These are phyloP conservation scores for Crotalus tigris DNA, from an alignment of 2,113 vertebrate species.

Conservation along the genomic window DNA sequence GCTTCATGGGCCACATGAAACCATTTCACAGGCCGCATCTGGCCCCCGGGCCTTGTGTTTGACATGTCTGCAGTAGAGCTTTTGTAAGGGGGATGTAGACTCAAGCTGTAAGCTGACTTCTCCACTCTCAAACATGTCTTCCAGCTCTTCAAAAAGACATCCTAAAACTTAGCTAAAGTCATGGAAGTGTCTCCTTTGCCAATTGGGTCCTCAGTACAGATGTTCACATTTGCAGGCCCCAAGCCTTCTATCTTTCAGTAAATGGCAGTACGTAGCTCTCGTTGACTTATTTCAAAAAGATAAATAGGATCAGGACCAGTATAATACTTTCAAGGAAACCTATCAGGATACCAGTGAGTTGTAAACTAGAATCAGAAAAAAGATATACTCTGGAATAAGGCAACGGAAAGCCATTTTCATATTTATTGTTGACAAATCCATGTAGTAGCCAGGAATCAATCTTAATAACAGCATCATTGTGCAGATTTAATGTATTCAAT, in stretches of 20 bases:
- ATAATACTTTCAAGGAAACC: not conserved
- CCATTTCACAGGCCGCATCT: too few species aligned
- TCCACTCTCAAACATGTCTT: not conserved
- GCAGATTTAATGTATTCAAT: not conserved
- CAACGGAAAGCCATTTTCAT: not conserved
- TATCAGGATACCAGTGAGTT: not conserved
- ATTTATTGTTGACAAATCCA: not conserved
- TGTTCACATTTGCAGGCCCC: not conserved
- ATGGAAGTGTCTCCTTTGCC: not conserved
- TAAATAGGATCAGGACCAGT: not conserved
- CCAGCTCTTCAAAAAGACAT: not conserved
- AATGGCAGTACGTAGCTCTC: not conserved
- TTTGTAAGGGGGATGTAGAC: not conserved
- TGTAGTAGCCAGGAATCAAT: not conserved
- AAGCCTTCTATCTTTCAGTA: not conserved
- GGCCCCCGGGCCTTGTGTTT: too few species aligned
- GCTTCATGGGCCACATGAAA: too few species aligned
- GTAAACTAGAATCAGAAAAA: not conserved
- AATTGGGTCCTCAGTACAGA: not conserved
- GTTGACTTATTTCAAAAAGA: not conserved
- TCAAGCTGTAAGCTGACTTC: not conserved
- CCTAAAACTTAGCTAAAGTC: not conserved
- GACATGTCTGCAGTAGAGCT: not conserved
- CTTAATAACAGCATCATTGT: not conserved
- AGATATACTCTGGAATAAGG: not conserved